Evolutionary conservation across 2,797 vertebrate genomes (phyloP).

Genomic region (Spondyliosoma cantharus): DNA sequence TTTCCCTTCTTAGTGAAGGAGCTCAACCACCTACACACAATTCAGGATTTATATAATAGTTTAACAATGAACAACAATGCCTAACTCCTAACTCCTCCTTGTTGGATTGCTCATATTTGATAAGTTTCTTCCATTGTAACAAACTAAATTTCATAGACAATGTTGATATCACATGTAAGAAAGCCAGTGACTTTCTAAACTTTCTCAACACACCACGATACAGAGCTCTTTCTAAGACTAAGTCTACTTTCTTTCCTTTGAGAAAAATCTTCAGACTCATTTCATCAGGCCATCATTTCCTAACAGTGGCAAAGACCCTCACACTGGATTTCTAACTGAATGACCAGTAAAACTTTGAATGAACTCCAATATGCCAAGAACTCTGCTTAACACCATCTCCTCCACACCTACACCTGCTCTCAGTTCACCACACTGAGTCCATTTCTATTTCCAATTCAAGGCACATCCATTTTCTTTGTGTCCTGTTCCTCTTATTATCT

Average conservation of each 20-base stretch:
- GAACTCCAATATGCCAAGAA: neutral
- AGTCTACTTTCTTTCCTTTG: neutral
- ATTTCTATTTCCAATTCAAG: neutral
- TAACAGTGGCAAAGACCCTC: neutral
- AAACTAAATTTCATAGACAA: neutral
- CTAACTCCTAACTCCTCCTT: too few species aligned
- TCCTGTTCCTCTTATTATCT: neutral
- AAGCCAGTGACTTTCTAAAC: neutral
- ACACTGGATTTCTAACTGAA: neutral
- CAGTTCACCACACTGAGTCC: neutral
- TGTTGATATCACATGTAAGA: neutral
- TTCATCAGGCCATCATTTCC: neutral
- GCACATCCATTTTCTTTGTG: neutral
- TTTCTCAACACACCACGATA: too few species aligned
- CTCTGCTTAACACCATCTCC: neutral
- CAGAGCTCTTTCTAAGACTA: neutral
- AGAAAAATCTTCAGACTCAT: neutral
- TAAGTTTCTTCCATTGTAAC: neutral
- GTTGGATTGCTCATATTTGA: neutral
- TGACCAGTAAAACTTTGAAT: neutral
- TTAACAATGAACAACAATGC: neutral
- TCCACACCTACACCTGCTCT: neutral
- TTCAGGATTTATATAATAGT: neutral
- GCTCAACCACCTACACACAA: constrained; percentile 9
- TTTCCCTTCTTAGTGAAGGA: neutral